Conservation (phyloP, 23 tunicate genomes). For the Ascidia mentula region DNA sequence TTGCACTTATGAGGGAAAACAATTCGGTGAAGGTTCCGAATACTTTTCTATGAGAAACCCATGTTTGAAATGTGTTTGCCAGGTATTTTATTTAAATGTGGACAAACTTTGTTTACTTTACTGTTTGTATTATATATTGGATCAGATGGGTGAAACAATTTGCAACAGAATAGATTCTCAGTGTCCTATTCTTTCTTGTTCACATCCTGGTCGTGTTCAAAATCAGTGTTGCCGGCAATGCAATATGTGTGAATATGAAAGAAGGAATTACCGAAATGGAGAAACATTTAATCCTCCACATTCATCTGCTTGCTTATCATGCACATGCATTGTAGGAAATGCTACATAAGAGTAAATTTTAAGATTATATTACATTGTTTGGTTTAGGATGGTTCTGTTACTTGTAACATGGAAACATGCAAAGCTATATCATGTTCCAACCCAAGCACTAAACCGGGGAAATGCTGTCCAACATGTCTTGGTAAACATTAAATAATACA, state of each 20-base stretch:
- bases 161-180: conserved; percentile 49
- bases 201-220: conserved; percentile 64
- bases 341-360: neutral
- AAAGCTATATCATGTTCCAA: conserved; percentile 45
- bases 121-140: neutral
- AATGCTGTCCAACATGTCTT: conserved; percentile 73
- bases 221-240: conserved; percentile 68
- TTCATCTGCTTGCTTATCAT: conserved; percentile 45
- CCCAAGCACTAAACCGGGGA: conserved; percentile 37
- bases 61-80: conserved; percentile 68
- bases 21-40: conserved; percentile 43
- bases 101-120: neutral
- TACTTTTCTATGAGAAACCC: conserved; percentile 55
- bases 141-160: conserved; percentile 51
- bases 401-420: conserved; percentile 48
- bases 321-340: conserved; percentile 59
- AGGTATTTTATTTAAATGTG: conserved; percentile 24
- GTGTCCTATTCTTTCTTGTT: conserved; percentile 41
- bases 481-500: conserved; percentile 29
- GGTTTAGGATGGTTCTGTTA: conserved; percentile 54
- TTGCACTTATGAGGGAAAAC: conserved; percentile 51
- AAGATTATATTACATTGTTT: neutral
- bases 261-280: conserved; percentile 69
- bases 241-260: conserved; percentile 61
- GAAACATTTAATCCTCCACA: conserved; percentile 49